phyloP scores from a whole-genome alignment of 30 jellyfish, hydroid and myxozoan genomes.

The Mastigias papua region DNA sequence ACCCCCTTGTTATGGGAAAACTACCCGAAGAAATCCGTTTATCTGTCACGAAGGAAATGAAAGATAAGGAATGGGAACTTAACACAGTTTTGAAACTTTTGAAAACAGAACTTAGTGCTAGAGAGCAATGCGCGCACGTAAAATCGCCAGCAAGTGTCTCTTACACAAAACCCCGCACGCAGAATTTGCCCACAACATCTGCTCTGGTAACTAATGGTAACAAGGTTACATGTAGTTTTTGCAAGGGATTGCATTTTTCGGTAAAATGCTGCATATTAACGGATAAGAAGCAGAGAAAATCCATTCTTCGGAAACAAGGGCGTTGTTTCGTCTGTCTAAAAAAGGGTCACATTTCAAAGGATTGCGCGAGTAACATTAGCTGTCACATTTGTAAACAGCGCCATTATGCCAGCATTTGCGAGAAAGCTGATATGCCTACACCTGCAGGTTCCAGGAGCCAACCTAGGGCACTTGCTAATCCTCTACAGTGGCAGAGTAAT shows the following conservation, averaged over 20 bases:
- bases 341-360: constrained; percentile 11
- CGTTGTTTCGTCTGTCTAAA: constrained; percentile 29
- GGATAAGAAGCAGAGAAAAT: background rate
- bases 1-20: too few relatives aligned
- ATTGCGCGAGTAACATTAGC: background rate
- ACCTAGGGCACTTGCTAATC: constrained; percentile 11
- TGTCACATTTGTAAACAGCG: constrained; percentile 7
- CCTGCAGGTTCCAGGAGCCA: constrained; percentile 12
- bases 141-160: background rate
- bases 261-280: background rate
- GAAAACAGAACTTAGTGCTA: constrained; percentile 25
- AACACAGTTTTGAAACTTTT: background rate
- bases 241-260: constrained; percentile 13
- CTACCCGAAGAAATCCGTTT: too few relatives aligned
- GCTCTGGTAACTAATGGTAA: constrained; percentile 10
- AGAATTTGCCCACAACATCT: constrained; percentile 13
- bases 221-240: constrained; percentile 20
- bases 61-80: constrained; percentile 23
- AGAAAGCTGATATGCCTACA: background rate
- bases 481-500: constrained; percentile 34
- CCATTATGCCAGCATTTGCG: constrained; percentile 43
- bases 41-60: too few relatives aligned
- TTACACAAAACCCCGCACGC: background rate
- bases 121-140: constrained; percentile 32
- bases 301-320: constrained; percentile 24